These are phyloP conservation scores for Oreohelix idahoensis DNA, from an alignment of 1,140 invertebrate genomes.

Conservation along the genomic window DNA sequence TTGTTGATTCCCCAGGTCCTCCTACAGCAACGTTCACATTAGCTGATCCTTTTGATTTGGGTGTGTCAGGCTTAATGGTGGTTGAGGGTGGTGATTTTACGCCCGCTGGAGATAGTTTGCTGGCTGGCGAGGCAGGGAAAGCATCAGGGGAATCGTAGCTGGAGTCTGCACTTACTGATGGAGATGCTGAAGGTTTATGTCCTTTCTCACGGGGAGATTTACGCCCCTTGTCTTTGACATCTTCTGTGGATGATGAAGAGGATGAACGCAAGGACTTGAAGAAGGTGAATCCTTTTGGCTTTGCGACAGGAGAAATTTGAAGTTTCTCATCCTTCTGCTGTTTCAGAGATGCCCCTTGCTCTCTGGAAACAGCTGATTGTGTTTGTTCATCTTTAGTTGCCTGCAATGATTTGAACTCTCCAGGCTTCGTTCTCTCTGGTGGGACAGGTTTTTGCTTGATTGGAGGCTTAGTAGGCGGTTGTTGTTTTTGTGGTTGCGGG, in stretches of 20 bases:
- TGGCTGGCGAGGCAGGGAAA: slow-evolving; percentile 29
- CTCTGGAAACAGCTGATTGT: not conserved
- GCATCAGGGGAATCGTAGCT: slow-evolving; percentile 31
- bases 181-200: not conserved
- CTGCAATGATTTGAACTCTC: not conserved
- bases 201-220: not conserved
- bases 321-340: not conserved
- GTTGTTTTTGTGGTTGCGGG: not conserved
- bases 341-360: not conserved
- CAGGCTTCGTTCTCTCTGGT: not conserved
- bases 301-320: not conserved
- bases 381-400: not conserved
- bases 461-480: not conserved
- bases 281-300: slow-evolving; percentile 24
- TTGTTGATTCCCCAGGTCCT: not conserved
- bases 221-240: slow-evolving; percentile 20
- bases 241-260: slow-evolving; percentile 30
- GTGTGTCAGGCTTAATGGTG: not conserved
- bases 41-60: not conserved
- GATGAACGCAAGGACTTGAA: slow-evolving; percentile 33
- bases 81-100: not conserved
- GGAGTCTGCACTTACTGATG: slow-evolving; percentile 17
- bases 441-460: slow-evolving; percentile 1
- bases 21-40: not conserved
- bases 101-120: not conserved